Percentiles rank a stretch among this genome's conserved stretches.
phyloP scores from a whole-genome alignment of 2,797 vertebrate species.

The Crenuchus spilurus region DNA sequence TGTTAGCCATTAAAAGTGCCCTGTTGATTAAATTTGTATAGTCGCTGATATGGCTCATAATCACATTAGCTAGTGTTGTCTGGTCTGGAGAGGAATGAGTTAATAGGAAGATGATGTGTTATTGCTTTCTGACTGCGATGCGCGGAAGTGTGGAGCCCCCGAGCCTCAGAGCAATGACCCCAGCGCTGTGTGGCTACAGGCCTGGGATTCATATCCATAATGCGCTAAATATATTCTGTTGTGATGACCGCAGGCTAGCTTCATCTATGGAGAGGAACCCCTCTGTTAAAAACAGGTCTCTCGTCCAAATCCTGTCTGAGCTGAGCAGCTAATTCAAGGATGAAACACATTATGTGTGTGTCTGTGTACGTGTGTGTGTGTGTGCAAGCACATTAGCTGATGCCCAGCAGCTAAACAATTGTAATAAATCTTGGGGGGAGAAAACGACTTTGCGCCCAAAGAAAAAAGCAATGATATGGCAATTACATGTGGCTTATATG shows the following conservation, averaged over 20 bases:
- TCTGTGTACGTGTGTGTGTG: slow-evolving; percentile 72
- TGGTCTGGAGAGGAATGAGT: slow-evolving; percentile 66
- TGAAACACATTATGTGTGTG: slow-evolving; percentile 74
- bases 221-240: slow-evolving; percentile 83
- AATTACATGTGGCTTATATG: slow-evolving; percentile 37
- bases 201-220: slow-evolving; percentile 84
- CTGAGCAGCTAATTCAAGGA: slow-evolving; percentile 75
- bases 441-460: slow-evolving; percentile 51
- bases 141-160: slow-evolving; percentile 76
- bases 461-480: slow-evolving; percentile 41
- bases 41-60: slow-evolving; percentile 32
- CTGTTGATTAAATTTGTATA: slow-evolving; percentile 42
- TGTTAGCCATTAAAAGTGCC: slow-evolving; percentile 15
- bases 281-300: slow-evolving; percentile 73
- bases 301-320: slow-evolving; percentile 77
- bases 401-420: slow-evolving; percentile 55
- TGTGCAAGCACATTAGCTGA: slow-evolving; percentile 44
- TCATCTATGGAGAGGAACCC: slow-evolving; percentile 63
- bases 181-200: slow-evolving; percentile 70
- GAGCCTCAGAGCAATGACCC: slow-evolving; percentile 79
- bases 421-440: slow-evolving; percentile 46
- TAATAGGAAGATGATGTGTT: slow-evolving; percentile 74
- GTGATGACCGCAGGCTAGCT: slow-evolving; percentile 75
- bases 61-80: slow-evolving; percentile 34
- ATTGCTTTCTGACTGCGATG: slow-evolving; percentile 75